Conservation (phyloP, 2,113 vertebrate genomes). For the Dicentrarchus labrax region DNA sequence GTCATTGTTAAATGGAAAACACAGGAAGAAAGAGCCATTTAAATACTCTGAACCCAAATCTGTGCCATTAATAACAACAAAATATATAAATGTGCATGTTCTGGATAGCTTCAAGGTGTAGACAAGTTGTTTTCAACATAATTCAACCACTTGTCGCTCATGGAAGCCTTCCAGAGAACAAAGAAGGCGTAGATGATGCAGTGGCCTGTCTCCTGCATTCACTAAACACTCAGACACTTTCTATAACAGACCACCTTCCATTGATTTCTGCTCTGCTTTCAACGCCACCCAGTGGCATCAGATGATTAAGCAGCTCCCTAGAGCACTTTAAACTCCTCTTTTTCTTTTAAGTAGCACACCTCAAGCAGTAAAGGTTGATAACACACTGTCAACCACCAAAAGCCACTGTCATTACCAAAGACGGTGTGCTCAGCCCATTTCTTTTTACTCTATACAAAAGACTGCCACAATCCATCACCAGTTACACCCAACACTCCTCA, state of each 20-base stretch:
- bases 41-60: not conserved
- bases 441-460: constrained; percentile 16
- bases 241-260: constrained; percentile 40
- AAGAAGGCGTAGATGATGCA: constrained; percentile 23
- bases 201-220: constrained; percentile 12
- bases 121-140: constrained; percentile 18
- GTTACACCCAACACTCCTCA: not conserved
- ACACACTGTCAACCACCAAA: constrained; percentile 14
- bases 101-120: not conserved
- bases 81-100: not conserved
- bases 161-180: constrained; percentile 7
- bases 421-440: constrained; percentile 25
- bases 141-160: constrained; percentile 15
- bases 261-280: constrained; percentile 49
- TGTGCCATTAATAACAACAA: not conserved
- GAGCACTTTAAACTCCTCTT: constrained; percentile 39
- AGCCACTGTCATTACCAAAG: constrained; percentile 10
- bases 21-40: not conserved
- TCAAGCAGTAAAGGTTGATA: constrained; percentile 37
- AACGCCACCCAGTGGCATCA: constrained; percentile 11
- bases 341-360: constrained; percentile 19
- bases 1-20: not conserved
- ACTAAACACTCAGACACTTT: not conserved
- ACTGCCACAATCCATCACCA: constrained; percentile 1
- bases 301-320: constrained; percentile 38